phyloP scores from a whole-genome alignment of 53 echinoderm and acorn worm genomes.

The Henricia sp. region DNA sequence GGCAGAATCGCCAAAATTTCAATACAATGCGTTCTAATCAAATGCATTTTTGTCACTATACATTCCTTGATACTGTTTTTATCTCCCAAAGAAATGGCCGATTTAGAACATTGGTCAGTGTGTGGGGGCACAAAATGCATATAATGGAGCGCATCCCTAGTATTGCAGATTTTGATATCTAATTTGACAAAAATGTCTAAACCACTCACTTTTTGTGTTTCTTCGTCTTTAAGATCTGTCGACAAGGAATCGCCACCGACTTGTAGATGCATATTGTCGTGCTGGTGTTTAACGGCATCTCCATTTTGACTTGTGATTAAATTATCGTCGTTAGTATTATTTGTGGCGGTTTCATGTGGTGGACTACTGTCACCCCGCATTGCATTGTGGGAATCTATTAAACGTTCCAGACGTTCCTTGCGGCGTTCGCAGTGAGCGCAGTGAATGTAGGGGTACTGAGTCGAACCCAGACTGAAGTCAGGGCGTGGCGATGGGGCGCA shows the following conservation, averaged over 20 bases:
- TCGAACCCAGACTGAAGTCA: slow-evolving; percentile 20
- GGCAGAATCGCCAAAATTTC: too few relatives aligned
- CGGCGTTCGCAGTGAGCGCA: slow-evolving; percentile 92
- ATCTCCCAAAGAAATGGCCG: too few relatives aligned
- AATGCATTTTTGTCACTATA: too few relatives aligned
- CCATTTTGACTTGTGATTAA: slow-evolving; percentile 9
- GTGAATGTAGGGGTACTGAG: slow-evolving; percentile 78
- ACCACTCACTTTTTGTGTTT: slow-evolving; percentile 17
- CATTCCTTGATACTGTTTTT: too few relatives aligned
- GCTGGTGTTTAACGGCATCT: neutral
- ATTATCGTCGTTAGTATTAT: neutral
- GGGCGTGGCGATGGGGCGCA: neutral
- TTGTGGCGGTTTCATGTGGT: neutral
- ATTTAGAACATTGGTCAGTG: too few relatives aligned
- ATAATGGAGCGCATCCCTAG: too few relatives aligned
- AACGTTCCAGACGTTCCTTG: slow-evolving; percentile 78
- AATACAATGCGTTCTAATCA: too few relatives aligned
- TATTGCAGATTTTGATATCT: too few relatives aligned
- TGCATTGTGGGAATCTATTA: slow-evolving; percentile 67
- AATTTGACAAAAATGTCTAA: neutral
- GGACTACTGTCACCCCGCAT: slow-evolving; percentile 33
- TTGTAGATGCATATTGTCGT: slow-evolving; percentile 32
- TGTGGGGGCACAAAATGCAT: too few relatives aligned
- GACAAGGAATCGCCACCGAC: neutral
- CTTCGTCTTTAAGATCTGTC: neutral